Evolutionary conservation across 2,888 invertebrate genomes (phyloP).

Genomic region (Eugnorisma glareosa): DNA sequence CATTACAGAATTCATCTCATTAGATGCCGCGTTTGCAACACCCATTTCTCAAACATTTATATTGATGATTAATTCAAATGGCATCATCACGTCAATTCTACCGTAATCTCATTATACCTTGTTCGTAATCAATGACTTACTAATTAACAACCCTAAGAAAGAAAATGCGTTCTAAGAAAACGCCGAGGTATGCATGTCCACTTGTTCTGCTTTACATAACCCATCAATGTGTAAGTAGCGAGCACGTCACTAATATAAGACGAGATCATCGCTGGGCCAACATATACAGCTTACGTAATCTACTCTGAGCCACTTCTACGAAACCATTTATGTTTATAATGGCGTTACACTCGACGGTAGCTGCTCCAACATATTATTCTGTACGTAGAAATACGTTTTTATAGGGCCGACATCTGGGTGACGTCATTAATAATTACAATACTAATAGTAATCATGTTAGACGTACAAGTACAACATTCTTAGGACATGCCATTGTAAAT

Average conservation of each 20-base stretch:
- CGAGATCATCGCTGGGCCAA: slow-evolving; percentile 74
- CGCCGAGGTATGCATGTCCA: slow-evolving; percentile 25
- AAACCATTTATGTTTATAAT: slow-evolving; percentile 83
- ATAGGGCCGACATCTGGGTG: slow-evolving; percentile 71
- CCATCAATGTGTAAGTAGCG: slow-evolving; percentile 56
- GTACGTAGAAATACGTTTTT: slow-evolving; percentile 80
- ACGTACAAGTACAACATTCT: slow-evolving; percentile 71
- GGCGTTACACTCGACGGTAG: slow-evolving; percentile 76
- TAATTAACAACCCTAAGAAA: slow-evolving; percentile 42
- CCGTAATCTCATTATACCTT: slow-evolving; percentile 55
- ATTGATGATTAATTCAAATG: slow-evolving; percentile 41
- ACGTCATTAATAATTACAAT: slow-evolving; percentile 81
- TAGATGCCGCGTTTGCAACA: background rate
- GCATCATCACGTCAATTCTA: slow-evolving; percentile 32
- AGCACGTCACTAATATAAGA: slow-evolving; percentile 67
- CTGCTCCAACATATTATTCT: slow-evolving; percentile 69
- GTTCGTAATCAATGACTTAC: slow-evolving; percentile 48
- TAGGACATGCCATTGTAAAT: slow-evolving; percentile 70
- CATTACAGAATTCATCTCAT: background rate
- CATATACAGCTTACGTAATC: slow-evolving; percentile 84
- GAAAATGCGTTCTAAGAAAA: slow-evolving; percentile 54
- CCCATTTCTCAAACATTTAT: slow-evolving; percentile 35
- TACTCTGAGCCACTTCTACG: slow-evolving; percentile 79
- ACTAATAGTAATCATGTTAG: slow-evolving; percentile 69
- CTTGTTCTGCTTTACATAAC: slow-evolving; percentile 55